These are phyloP conservation scores for Seladonia tumulorum DNA, from an alignment of 2,888 invertebrate genomes.

Conservation along the genomic window DNA sequence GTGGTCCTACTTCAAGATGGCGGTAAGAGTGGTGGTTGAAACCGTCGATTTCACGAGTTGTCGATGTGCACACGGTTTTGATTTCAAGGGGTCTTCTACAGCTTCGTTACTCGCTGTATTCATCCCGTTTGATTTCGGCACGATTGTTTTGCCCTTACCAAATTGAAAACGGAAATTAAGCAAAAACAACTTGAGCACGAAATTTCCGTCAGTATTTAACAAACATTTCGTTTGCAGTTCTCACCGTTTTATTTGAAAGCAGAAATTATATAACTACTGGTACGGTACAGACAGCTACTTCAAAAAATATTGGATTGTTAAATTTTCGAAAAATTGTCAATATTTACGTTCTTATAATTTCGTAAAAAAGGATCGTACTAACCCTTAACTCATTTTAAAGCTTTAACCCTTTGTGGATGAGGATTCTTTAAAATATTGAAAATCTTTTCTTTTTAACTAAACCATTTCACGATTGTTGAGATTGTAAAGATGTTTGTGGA, in stretches of 20 bases:
- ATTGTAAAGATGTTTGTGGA: no score
- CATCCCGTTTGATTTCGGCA: background rate
- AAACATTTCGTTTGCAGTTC: background rate
- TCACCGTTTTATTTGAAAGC: background rate
- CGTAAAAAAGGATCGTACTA: no score
- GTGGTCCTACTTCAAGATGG: background rate
- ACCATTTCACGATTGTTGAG: no score
- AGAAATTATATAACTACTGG: background rate
- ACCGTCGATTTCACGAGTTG: conserved; percentile 1
- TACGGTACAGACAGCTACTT: no score
- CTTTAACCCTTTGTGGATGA: no score
- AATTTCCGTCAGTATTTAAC: background rate
- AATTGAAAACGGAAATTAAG: background rate
- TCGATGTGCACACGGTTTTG: background rate
- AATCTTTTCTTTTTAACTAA: no score
- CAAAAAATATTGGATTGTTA: no score
- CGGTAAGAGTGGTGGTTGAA: background rate
- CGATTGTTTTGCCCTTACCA: background rate
- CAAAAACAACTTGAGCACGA: background rate
- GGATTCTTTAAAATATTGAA: no score
- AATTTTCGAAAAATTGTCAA: no score
- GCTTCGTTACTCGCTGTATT: background rate
- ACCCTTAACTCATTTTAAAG: no score
- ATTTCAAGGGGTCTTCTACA: background rate
- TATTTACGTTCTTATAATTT: no score